Evolutionary conservation across 2,888 invertebrate genomes (phyloP).

Genomic region (Leucophenga montana): DNA sequence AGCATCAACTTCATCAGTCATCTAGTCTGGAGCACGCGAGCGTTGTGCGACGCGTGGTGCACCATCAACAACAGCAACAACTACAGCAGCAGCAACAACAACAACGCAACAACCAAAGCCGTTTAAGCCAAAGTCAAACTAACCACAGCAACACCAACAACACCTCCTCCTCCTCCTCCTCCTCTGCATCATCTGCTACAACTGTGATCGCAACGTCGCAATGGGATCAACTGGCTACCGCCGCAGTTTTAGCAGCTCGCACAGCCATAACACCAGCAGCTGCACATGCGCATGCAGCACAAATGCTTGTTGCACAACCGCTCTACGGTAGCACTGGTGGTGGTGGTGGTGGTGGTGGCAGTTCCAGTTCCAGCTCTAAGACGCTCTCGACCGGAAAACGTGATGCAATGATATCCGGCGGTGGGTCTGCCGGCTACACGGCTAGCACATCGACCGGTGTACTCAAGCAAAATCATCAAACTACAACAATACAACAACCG

Average conservation of each 20-base stretch:
- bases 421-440: constrained; percentile 43
- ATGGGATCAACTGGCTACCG: constrained; percentile 70
- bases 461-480: constrained; percentile 51
- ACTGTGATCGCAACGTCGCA: constrained; percentile 60
- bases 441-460: constrained; percentile 39
- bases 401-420: constrained; percentile 73
- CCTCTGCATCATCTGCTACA: constrained; percentile 45
- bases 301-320: constrained; percentile 50
- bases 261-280: constrained; percentile 59
- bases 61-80: constrained; percentile 46
- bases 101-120: constrained; percentile 68
- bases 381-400: constrained; percentile 64
- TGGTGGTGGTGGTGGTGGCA: constrained; percentile 40
- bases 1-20: constrained; percentile 46
- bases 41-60: constrained; percentile 47
- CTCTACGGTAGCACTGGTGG: constrained; percentile 58
- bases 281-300: constrained; percentile 41
- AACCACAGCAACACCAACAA: constrained; percentile 28
- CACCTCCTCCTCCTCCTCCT: constrained; percentile 20
- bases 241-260: constrained; percentile 65
- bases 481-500: constrained; percentile 53
- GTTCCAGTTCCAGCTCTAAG: constrained; percentile 25
- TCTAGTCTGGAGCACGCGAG: constrained; percentile 24
- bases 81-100: constrained; percentile 51
- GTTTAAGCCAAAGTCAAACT: constrained; percentile 61